Base-by-base conservation (phyloP, 2,113 vertebrate species). In the Lophius piscatorius region DNA sequence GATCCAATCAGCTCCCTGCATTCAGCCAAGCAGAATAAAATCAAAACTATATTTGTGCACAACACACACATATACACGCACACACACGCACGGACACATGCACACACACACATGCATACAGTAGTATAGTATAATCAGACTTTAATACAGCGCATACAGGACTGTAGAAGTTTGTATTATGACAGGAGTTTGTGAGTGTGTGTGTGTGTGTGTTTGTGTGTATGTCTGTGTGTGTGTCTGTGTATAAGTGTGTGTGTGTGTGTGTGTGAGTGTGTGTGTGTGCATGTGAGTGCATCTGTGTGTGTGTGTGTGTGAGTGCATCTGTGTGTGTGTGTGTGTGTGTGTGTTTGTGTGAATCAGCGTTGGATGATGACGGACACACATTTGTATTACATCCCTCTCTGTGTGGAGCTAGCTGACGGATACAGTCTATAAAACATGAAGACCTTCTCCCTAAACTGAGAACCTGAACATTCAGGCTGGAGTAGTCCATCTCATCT, bases 1-100 rank as follows among this genome's bases (percentile, higher is more conserved):
- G 70, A 74, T 84, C 76, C 84, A 85, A 81, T 89, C 87, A 81
- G 74, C 63, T 81, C 54, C 50, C 72, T 68, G 77, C 59, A 60
- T 75, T 77, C 72, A 74, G 61, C 71, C 75, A 40, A 63, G 67
- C 74, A 72, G 67, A 78, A 75, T 70, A 41, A 72, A 47, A 61
- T 77, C 61, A 62, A 65, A 78, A 85, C 79, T 81, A 68, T 51
- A 66, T 75, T 58, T 47, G 71, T 22, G 45, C 75, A 50, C 66
- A 4, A 45, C 36, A n/a, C 33, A 40, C 33, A 39, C 22, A 46
- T 48, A 52, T 22, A 51, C 14, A 13, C 10, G 12, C 31, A 24
- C n/a, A n/a, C n/a, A n/a, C n/a, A n/a, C n/a, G n/a, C n/a, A n/a
- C n/a, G n/a, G n/a, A 45, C 14, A 11, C 63, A 0, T 4, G 12